These are phyloP conservation scores for Vidua chalybeata DNA, from an alignment of 2,113 vertebrate genomes.

Conservation along the genomic window DNA sequence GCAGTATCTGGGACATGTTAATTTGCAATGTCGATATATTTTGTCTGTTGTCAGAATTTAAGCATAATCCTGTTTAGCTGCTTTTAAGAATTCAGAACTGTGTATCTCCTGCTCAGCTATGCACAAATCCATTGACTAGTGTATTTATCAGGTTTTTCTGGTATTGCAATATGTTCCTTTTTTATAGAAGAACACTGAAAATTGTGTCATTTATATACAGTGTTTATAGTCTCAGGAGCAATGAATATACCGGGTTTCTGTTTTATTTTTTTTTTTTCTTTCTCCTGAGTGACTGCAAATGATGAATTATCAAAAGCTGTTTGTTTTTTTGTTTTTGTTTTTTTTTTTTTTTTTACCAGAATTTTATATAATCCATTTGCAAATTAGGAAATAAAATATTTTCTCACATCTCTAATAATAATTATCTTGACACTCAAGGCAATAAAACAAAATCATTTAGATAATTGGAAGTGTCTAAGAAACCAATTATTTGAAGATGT, in stretches of 20 bases:
- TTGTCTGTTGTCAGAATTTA: not conserved
- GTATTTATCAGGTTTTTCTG: not conserved
- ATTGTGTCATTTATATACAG: not conserved
- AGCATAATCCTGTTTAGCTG: not conserved
- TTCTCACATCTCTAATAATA: conserved; percentile 54
- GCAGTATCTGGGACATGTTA: not conserved
- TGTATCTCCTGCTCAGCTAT: not conserved
- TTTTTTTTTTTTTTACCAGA: conserved; percentile 39
- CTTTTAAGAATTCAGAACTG: not conserved
- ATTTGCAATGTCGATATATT: not conserved
- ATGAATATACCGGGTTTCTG: not conserved
- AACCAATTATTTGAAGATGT: conserved; percentile 38
- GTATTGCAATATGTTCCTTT: not conserved
- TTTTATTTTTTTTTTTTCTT: not conserved
- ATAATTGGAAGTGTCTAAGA: conserved; percentile 22
- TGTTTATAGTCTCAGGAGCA: not conserved
- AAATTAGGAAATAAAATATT: conserved; percentile 47
- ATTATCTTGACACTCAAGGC: conserved; percentile 23
- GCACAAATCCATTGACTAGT: not conserved
- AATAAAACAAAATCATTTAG: conserved; percentile 57
- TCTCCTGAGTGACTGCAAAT: not conserved
- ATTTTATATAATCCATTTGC: conserved; percentile 31
- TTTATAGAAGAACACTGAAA: not conserved
- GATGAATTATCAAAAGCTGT: conserved; percentile 38
- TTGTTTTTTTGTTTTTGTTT: conserved; percentile 1